Evolutionary conservation across 2,888 invertebrate genomes (phyloP), one percentile per base, ranked within the genome.

Genomic region (Dolichomitus sp.): DNA sequence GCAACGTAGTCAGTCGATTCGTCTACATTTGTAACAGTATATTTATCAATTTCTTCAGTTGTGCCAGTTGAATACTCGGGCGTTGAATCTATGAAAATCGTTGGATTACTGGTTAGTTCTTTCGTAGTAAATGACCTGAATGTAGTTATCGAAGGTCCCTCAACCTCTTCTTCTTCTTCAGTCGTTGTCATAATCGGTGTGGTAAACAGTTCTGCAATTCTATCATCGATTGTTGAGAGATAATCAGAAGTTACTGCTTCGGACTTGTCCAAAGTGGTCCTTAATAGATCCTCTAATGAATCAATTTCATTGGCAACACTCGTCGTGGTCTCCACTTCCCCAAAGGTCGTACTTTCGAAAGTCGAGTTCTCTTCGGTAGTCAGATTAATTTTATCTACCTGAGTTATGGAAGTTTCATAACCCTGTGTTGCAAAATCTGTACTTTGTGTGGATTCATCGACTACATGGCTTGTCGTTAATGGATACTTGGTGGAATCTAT

Each of bases 81-180:
- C n/a, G 73, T 77, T 4, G 54, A 50, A 37, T 70, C 78, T 2
- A 17, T 42, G 2, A 50, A 2, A 42, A 48, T 59, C 14, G 65
- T 78, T 37, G 70, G 65, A 57, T 59, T 37, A 1, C 63, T 42
- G n/a, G 40, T 17, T 11, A 37, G 19, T 23, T n/a, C 52, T 30
- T 50, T 27, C 4, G 14, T 73, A 9, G 37, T 63, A 37, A 52
- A 65, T n/a, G 65, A 57, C 27, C 74, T 45, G 30, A 81, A 63
- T 5, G 74, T 79, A 12, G 78, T 82, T 57, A 65, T 69, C 30
- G 61, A 48, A 12, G 66, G 19, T 17, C 61, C n/a, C 2, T 61
- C 57, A 27, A 19, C 45, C 33, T 59, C 63, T 40, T 14, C 6
- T 0, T 68, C 37, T 14, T 37, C 42, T 19, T 40, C 61, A 12